Conservation (phyloP, 1,140 invertebrate species). For the Hypsibius dujardini region DNA sequence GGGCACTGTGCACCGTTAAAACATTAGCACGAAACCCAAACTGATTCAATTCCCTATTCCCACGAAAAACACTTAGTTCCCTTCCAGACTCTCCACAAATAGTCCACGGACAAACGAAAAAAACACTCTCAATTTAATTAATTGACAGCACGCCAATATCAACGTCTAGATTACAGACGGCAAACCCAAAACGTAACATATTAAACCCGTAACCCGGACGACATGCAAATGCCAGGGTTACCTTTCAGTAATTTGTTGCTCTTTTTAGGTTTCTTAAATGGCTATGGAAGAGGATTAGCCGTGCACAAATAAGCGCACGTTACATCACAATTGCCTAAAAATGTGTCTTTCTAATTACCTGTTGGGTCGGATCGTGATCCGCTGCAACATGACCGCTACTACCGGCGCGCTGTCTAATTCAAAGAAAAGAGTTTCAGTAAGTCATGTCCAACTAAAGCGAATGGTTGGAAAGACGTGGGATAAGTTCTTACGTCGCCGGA, state of each 20-base stretch:
- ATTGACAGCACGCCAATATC: too few relatives aligned
- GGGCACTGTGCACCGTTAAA: too few relatives aligned
- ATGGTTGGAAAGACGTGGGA: background rate
- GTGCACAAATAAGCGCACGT: background rate
- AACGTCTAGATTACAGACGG: too few relatives aligned
- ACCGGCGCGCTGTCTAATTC: background rate
- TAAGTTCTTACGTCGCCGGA: background rate
- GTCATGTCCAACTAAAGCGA: background rate
- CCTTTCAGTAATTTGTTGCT: background rate
- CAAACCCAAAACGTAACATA: background rate
- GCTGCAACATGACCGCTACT: background rate
- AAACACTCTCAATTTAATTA: too few relatives aligned
- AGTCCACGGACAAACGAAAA: too few relatives aligned
- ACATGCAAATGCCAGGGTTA: background rate
- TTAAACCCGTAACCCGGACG: background rate
- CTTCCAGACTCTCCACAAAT: too few relatives aligned
- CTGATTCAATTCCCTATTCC: too few relatives aligned
- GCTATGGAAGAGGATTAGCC: background rate
- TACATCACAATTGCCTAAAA: background rate
- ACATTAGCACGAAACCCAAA: too few relatives aligned
- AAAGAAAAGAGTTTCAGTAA: background rate
- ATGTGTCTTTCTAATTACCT: background rate
- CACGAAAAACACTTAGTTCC: too few relatives aligned
- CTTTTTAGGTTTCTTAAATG: background rate
- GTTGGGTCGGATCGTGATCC: background rate